Conservation (phyloP, 2,113 vertebrate genomes). For the Cariama cristata region DNA sequence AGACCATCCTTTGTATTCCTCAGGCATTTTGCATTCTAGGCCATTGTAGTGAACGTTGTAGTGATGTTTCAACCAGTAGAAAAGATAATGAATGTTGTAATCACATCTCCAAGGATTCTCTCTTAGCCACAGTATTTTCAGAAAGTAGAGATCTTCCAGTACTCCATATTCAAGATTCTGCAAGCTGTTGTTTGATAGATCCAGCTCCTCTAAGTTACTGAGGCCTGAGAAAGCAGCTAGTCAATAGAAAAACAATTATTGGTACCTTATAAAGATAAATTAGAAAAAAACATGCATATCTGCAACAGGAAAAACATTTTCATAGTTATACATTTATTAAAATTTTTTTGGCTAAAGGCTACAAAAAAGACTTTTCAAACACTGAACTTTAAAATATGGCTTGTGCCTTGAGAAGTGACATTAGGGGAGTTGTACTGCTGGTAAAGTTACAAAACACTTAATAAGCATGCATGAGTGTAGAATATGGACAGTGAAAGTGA, state of each 20-base stretch:
- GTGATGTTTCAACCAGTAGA: conserved; percentile 97
- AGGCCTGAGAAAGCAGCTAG: conserved; percentile 92
- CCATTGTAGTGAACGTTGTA: conserved; percentile 87
- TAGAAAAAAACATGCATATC: neutral
- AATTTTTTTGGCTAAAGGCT: neutral
- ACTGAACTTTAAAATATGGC: neutral
- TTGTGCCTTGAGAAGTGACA: neutral
- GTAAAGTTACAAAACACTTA: neutral
- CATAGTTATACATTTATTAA: neutral
- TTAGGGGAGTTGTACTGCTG: neutral
- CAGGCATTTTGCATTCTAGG: conserved; percentile 87
- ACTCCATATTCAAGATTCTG: conserved; percentile 92
- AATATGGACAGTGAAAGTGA: neutral
- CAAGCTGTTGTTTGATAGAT: conserved; percentile 94
- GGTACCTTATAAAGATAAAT: neutral
- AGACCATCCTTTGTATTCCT: conserved; percentile 91
- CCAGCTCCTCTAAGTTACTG: conserved; percentile 89
- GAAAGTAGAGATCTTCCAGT: conserved; percentile 94
- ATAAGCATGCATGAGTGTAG: neutral
- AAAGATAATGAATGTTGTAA: conserved; percentile 97
- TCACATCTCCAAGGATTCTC: conserved; percentile 96
- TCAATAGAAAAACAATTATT: conserved; percentile 45
- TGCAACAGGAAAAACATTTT: neutral
- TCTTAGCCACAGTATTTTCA: conserved; percentile 86
- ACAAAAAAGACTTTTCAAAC: neutral